Evolutionary conservation across 2,797 vertebrate genomes (phyloP).

Genomic region (Tangara arthus): DNA sequence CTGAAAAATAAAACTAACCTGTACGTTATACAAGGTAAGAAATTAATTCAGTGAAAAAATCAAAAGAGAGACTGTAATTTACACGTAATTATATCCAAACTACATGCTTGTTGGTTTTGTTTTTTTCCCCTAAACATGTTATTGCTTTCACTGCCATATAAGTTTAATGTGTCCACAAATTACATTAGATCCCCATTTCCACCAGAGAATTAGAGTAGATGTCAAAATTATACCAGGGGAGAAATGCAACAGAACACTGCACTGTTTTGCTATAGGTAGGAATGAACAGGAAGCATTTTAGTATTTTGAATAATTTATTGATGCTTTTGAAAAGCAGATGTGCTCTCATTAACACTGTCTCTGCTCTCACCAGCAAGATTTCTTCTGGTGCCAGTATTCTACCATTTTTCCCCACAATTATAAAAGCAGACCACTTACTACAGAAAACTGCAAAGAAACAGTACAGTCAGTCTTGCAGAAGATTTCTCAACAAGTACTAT

Average conservation of each 20-base stretch:
- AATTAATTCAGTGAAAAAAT: not conserved
- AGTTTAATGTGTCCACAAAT: not conserved
- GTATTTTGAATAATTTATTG: conserved; percentile 56
- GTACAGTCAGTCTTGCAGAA: not conserved
- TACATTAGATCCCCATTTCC: not conserved
- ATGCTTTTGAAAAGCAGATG: conserved; percentile 41
- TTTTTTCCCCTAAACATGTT: not conserved
- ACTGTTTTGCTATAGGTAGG: not conserved
- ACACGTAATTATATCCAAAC: not conserved
- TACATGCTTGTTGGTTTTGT: fast-evolving
- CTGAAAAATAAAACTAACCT: not conserved
- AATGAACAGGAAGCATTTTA: conserved; percentile 34
- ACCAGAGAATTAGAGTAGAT: not conserved
- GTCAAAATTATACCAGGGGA: not conserved
- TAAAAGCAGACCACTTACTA: not conserved
- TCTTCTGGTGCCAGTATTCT: conserved; percentile 21
- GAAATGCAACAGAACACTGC: not conserved
- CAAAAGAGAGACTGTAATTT: not conserved
- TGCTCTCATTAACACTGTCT: conserved; percentile 31
- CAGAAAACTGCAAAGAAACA: not conserved
- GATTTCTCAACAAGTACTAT: not conserved
- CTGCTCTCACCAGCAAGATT: not conserved
- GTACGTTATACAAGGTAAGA: not conserved
- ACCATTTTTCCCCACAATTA: not conserved
- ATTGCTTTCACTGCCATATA: not conserved